Percentiles rank a stretch among this genome's conserved stretches.
These are phyloP conservation scores for Perdita meconis DNA, from an alignment of 2,888 invertebrate genomes.

Conservation along the genomic window DNA sequence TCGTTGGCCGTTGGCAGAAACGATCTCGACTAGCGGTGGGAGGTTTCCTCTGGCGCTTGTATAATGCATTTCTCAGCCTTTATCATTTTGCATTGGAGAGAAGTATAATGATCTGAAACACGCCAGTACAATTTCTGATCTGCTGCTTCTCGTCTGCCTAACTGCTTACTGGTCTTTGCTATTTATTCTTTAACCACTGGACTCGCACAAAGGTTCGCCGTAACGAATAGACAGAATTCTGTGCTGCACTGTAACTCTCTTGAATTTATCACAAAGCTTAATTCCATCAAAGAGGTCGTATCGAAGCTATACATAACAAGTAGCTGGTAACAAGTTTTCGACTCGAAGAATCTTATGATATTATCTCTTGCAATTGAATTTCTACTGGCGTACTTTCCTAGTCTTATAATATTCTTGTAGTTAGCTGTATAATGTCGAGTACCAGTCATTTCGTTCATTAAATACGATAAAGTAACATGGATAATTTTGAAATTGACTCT, in stretches of 20 bases:
- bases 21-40: background rate
- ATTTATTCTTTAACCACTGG: no score
- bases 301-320: background rate
- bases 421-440: background rate
- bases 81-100: no score
- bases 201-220: no score
- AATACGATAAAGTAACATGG: no score
- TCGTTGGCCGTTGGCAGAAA: background rate
- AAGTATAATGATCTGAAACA: no score
- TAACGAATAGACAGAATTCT: no score
- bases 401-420: background rate
- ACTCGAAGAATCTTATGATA: background rate
- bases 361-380: background rate
- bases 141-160: no score
- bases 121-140: no score
- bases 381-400: background rate
- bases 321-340: background rate
- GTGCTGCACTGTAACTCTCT: background rate
- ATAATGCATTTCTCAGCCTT: no score
- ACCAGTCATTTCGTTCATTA: background rate
- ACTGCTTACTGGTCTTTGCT: no score
- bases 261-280: background rate
- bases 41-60: no score
- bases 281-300: background rate
- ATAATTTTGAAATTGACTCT: no score